These are phyloP conservation scores for Xestoiulus laeticollis DNA, from an alignment of 2,888 invertebrate species.

Conservation along the genomic window DNA sequence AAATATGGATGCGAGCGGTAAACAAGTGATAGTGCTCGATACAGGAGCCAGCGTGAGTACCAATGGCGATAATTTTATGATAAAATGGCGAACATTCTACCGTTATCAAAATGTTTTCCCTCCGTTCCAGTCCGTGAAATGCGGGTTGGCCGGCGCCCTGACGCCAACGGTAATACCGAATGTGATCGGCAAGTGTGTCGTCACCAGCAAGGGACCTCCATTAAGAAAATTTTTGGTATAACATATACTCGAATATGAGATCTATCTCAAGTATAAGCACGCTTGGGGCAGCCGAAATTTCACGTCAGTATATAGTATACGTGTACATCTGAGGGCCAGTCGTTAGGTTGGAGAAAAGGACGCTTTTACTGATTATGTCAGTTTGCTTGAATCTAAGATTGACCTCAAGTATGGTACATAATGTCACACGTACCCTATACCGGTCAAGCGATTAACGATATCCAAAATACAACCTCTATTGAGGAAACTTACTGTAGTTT, in stretches of 20 bases:
- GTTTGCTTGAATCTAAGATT: no score
- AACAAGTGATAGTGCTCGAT: slow-evolving; percentile 31
- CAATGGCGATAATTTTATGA: neutral
- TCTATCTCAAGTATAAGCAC: neutral
- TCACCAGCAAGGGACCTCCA: slow-evolving; percentile 32
- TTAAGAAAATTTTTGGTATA: neutral
- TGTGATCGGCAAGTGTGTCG: neutral
- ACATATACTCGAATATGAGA: neutral
- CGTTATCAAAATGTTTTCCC: neutral
- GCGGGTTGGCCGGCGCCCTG: slow-evolving; percentile 1
- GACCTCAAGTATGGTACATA: no score
- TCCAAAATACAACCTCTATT: no score
- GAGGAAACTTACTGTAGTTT: no score
- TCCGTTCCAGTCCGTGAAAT: slow-evolving; percentile 22
- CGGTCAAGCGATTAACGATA: no score
- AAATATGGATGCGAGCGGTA: slow-evolving; percentile 21
- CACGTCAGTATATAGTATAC: no score
- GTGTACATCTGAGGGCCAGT: no score
- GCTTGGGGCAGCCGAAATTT: no score
- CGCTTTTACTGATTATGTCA: no score
- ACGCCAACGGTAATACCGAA: neutral
- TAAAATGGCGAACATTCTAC: neutral
- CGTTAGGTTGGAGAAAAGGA: no score
- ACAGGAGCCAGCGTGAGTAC: slow-evolving; percentile 19
- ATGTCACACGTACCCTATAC: no score